A percentile compares a stretch with the other conserved stretches of the same genome.
phyloP scores from a whole-genome alignment of 2,113 vertebrate species.

The Sinocyclocheilus grahami region DNA sequence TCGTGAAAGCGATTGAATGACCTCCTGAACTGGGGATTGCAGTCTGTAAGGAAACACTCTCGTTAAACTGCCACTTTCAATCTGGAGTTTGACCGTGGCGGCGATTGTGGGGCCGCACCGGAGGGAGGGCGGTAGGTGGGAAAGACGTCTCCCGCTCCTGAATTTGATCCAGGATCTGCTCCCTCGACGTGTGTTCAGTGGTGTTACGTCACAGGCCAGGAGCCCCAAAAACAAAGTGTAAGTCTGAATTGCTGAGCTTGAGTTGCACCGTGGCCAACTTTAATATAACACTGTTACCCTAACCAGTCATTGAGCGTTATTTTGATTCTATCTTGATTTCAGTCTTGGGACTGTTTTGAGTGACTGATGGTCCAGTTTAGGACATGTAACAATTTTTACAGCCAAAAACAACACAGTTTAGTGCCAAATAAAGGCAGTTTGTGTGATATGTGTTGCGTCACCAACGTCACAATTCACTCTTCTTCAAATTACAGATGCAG shows the following conservation, averaged over 20 bases:
- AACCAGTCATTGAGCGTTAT: not conserved
- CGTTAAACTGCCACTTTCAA: slow-evolving; percentile 63
- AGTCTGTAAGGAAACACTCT: slow-evolving; percentile 52
- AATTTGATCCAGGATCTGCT: slow-evolving; percentile 39
- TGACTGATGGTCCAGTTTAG: not conserved
- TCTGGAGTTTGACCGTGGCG: slow-evolving; percentile 43
- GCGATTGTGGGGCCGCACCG: slow-evolving; percentile 7
- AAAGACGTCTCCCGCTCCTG: slow-evolving; percentile 27
- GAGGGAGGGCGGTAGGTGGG: slow-evolving; percentile 14
- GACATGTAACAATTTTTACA: not conserved
- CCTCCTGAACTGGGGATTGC: slow-evolving; percentile 44
- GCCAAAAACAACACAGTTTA: slow-evolving; percentile 29
- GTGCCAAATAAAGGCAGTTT: slow-evolving; percentile 11
- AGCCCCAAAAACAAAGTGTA: slow-evolving; percentile 17
- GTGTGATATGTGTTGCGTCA: not conserved
- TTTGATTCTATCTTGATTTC: slow-evolving; percentile 37
- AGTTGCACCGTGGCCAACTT: slow-evolving; percentile 9
- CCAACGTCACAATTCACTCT: not conserved
- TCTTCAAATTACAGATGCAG: not conserved
- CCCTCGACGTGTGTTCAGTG: slow-evolving; percentile 41
- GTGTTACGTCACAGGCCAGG: slow-evolving; percentile 46
- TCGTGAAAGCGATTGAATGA: slow-evolving; percentile 53
- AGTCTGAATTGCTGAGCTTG: not conserved
- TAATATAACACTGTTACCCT: slow-evolving; percentile 43
- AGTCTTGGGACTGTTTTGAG: slow-evolving; percentile 26